phyloP scores from a whole-genome alignment of 2,888 invertebrate species.

The Stenolophus ochropezus region DNA sequence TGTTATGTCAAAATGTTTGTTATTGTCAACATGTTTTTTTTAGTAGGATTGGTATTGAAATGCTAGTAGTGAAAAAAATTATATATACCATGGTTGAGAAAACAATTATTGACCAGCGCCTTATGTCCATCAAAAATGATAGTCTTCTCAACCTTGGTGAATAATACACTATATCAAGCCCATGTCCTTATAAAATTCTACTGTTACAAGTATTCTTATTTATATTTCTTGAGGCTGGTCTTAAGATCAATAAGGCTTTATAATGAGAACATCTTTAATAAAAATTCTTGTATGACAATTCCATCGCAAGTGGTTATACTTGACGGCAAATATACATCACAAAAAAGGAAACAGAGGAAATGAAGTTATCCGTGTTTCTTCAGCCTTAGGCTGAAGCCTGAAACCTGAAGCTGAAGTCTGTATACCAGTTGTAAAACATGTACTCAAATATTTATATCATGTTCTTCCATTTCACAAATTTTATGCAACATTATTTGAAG shows the following conservation, averaged over 20 bases:
- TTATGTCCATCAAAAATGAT: too few relatives aligned
- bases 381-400: not conserved
- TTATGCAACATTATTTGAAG: too few relatives aligned
- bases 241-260: slow-evolving; percentile 5
- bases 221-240: not conserved
- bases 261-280: slow-evolving; percentile 16
- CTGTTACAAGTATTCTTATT: too few relatives aligned
- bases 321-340: slow-evolving; percentile 10
- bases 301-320: not conserved
- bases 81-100: too few relatives aligned
- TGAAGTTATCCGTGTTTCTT: slow-evolving; percentile 42
- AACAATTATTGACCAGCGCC: too few relatives aligned
- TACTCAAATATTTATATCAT: not conserved
- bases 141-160: too few relatives aligned
- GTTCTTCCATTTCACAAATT: not conserved
- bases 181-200: too few relatives aligned
- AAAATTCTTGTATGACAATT: slow-evolving; percentile 17
- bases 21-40: too few relatives aligned
- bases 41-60: too few relatives aligned
- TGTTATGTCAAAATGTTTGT: too few relatives aligned
- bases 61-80: too few relatives aligned
- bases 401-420: not conserved
- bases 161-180: too few relatives aligned
- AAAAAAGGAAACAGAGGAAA: slow-evolving; percentile 34
- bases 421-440: not conserved